These are phyloP conservation scores for Pogonomyrmex barbatus DNA, from an alignment of 1,140 invertebrate genomes.

Conservation along the genomic window DNA sequence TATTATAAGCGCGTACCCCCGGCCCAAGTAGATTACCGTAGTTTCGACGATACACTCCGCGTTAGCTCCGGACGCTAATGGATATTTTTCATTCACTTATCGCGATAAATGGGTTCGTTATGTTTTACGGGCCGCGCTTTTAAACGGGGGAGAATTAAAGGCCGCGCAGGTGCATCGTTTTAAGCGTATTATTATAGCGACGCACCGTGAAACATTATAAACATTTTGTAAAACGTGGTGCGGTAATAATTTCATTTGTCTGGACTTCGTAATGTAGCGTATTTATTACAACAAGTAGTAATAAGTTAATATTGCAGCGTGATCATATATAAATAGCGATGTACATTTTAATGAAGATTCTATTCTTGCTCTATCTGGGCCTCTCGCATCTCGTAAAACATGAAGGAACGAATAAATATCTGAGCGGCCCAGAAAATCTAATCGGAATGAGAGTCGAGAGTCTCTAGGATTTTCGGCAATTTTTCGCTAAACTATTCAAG, in stretches of 20 bases:
- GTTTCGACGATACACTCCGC: constrained; percentile 52
- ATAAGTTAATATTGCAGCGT: constrained; percentile 9
- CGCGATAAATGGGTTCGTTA: constrained; percentile 64
- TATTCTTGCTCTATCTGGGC: neutral
- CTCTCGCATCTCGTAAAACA: constrained; percentile 53
- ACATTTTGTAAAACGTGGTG: constrained; percentile 31
- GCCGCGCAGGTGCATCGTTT: constrained; percentile 50
- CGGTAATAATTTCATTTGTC: constrained; percentile 46
- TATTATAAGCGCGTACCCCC: constrained; percentile 53
- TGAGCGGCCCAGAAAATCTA: constrained; percentile 73
- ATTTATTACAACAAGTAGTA: neutral
- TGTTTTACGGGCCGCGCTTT: constrained; percentile 43
- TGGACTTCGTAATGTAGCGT: neutral
- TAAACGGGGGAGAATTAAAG: constrained; percentile 62
- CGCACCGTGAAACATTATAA: constrained; percentile 8
- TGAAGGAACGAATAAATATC: constrained; percentile 80
- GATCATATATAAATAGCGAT: neutral
- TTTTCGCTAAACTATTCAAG: constrained; percentile 83
- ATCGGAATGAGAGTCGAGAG: constrained; percentile 29
- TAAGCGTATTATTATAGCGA: constrained; percentile 33
- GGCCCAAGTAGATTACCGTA: constrained; percentile 58
- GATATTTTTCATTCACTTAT: constrained; percentile 71
- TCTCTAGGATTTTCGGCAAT: constrained; percentile 77
- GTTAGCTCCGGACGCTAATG: constrained; percentile 37
- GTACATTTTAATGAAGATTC: neutral